Base-by-base conservation (phyloP, 2,888 invertebrate genomes). In the Lordiphosa fenestrarum region DNA sequence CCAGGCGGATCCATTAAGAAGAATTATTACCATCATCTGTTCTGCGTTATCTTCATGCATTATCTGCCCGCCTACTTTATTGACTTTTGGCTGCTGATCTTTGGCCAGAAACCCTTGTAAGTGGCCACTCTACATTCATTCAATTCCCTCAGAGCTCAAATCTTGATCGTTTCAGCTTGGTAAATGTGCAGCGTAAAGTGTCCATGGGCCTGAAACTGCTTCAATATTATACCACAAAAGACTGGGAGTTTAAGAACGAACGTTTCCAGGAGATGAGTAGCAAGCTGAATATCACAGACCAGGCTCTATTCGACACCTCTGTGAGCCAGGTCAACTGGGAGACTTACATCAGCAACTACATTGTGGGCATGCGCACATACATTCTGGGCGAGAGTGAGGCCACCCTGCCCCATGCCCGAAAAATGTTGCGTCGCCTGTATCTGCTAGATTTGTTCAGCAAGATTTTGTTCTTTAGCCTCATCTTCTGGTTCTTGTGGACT, bases 301-400 rank as follows among this genome's bases (percentile, higher is more conserved):
- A 89, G 68, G 88, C 93, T 50, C 90, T 90, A 0, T 96, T 95
- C 72, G 92, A 92, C 64, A 91, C 92, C 0, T 90, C 91, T 60
- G 85, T 91, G 4, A 87, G 88, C 2, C 87, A 89, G 72, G 74
- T 94, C 1, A 89, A 92, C 70, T 94, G 94, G 92, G 91, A 93
- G 52, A 87, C 91, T 0, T 96, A 94, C 84, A 87, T 95, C 68
- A 90, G 91, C 70, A 91, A 90, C 85, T 96, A 96, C 83, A 92
- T 97, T 30, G 91, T 94, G 66, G 98, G 97, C 0, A 93, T 95
- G n/a, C 92, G 97, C 12, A 93, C 94, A 71, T 97, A 92, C 87
- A 94, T 95, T 82, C 91, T 96, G 55, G 96, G 96, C 67, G 98
- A 98, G 75, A 94, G 94, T 74, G 93, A 94, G 0, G 91, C 93